Percentiles rank a stretch among this genome's conserved stretches.
Conservation (phyloP, 1,140 invertebrate genomes). For the Xylocopa sonorina region DNA sequence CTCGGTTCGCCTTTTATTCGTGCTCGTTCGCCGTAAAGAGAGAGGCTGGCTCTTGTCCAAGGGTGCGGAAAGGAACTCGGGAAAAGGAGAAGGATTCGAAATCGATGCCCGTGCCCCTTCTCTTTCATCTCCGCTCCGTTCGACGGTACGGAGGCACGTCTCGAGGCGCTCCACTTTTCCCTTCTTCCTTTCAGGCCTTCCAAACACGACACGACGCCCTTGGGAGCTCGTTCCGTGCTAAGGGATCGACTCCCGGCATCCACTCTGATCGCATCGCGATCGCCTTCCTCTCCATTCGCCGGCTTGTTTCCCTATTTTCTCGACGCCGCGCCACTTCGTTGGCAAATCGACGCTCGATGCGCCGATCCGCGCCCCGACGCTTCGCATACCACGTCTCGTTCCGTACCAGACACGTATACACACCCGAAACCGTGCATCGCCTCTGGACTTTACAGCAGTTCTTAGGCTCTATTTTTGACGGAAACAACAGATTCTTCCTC, state of each 20-base stretch:
- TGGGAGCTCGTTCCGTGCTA: neutral
- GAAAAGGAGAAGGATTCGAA: slow-evolving; percentile 38
- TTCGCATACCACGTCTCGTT: neutral
- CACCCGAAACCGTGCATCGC: neutral
- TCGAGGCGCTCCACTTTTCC: slow-evolving; percentile 11
- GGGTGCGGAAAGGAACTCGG: slow-evolving; percentile 23
- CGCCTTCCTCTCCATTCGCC: too few relatives aligned
- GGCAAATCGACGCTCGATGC: slow-evolving; percentile 14
- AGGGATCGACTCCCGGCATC: slow-evolving; percentile 5
- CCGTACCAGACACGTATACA: neutral
- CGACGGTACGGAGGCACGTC: neutral
- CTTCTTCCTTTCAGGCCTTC: slow-evolving; percentile 2
- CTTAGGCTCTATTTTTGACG: neutral
- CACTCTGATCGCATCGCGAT: slow-evolving; percentile 7
- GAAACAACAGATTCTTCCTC: neutral
- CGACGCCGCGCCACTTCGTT: neutral
- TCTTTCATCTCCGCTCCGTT: neutral
- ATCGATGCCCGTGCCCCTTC: slow-evolving; percentile 22
- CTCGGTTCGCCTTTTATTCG: slow-evolving; percentile 6
- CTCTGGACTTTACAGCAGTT: neutral
- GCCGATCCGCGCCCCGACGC: neutral
- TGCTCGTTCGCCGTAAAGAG: slow-evolving; percentile 14
- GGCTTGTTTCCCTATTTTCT: neutral
- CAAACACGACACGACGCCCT: slow-evolving; percentile 3
- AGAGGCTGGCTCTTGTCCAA: slow-evolving; percentile 35